Evolutionary conservation across 2,113 vertebrate genomes (phyloP).

Genomic region (Illadopsis cleaveri): DNA sequence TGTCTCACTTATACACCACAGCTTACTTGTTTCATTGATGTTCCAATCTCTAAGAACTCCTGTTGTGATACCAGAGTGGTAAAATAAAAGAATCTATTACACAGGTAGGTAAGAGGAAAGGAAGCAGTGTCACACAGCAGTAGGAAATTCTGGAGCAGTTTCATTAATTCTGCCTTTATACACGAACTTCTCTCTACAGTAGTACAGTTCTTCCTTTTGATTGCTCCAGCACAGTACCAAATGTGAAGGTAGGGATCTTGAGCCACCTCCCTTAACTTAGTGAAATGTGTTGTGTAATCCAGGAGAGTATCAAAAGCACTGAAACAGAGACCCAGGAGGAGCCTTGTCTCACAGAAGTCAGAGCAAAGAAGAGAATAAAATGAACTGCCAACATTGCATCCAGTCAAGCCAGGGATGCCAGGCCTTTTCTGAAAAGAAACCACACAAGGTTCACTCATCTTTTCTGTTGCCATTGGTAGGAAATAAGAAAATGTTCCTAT

Average conservation of each 20-base stretch:
- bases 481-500: neutral
- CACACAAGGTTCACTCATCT: neutral
- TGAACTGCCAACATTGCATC: neutral
- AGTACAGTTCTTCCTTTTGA: neutral
- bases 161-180: neutral
- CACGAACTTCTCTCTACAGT: neutral
- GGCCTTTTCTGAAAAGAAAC: neutral
- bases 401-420: neutral
- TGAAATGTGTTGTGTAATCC: neutral
- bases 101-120: neutral
- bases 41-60: neutral
- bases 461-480: neutral
- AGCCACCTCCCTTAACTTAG: neutral
- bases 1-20: neutral
- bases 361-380: neutral
- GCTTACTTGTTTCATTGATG: neutral
- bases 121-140: neutral
- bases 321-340: neutral
- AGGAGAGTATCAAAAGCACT: neutral
- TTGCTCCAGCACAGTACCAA: neutral
- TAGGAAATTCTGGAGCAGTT: neutral
- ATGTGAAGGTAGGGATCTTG: neutral
- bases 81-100: neutral
- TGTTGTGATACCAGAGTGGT: neutral
- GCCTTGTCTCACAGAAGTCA: neutral